Conservation (phyloP, 2,113 vertebrate genomes). For the Macroglossus sobrinus region DNA sequence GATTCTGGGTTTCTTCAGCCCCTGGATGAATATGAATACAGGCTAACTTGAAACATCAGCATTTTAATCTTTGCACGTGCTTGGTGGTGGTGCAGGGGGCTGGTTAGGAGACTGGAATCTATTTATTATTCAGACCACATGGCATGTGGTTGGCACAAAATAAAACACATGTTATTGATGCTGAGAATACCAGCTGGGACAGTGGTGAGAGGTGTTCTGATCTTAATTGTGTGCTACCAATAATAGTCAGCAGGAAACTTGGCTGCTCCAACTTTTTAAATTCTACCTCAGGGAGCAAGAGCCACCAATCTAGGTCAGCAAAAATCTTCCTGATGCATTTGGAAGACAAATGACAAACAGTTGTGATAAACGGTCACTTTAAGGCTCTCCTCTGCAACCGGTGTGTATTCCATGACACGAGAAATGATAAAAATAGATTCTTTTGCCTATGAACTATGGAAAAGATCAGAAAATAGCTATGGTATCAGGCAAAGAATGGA, state of each 20-base stretch:
- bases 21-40: neutral
- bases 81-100: neutral
- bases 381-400: neutral
- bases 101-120: neutral
- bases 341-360: neutral
- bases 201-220: neutral
- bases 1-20: neutral
- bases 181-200: neutral
- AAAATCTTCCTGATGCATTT: neutral
- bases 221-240: neutral
- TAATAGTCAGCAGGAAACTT: neutral
- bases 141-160: neutral
- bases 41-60: neutral
- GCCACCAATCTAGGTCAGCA: neutral
- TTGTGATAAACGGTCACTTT: neutral
- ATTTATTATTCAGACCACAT: neutral
- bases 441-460: neutral
- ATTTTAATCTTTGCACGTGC: neutral
- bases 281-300: neutral
- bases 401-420: neutral
- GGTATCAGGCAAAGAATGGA: neutral
- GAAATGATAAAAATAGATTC: constrained; percentile 13
- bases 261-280: neutral
- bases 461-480: neutral
- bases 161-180: neutral